Base-by-base conservation (phyloP, 2,797 vertebrate genomes). In the Pseudomugil gertrudae region DNA sequence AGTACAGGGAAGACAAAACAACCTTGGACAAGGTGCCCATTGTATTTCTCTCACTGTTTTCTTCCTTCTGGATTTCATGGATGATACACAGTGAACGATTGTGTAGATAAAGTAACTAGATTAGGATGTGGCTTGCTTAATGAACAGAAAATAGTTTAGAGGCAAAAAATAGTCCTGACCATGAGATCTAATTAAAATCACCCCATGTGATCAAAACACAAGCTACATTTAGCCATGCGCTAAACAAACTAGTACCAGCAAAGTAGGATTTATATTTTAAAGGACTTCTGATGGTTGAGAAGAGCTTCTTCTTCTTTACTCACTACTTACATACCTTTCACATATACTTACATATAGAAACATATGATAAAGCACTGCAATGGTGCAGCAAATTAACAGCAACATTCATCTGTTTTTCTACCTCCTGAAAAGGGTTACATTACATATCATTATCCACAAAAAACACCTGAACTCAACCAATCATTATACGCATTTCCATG, bases 11-110 rank as follows among this genome's bases (percentile, higher is more conserved):
- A 78, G 76, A 43, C 51, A 43, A 57, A 71, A 57, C 70, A 86
- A 63, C 57, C 24, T 59, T 30, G 73, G 60, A 86, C 85, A 88
- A 88, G 69, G 38, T 60, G 23, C 17, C 24, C 56, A 60, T 74
- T 83, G 76, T 75, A 50, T 69, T 47, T 63, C 54, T 60, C 35
- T 67, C 57, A 7, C 6, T 26, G 32, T 66, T 61, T 55, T 50
- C 21, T 32, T 57, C 27, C 29, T 35, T 45, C 15, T 51, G 47
- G 29, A 15, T 29, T 56, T 32, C 4, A 71, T 57, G 63, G 32
- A 51, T 30, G 53, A 56, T 27, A 23, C 24, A 63, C 4, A 69
- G 6, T 45, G 30, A 14, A 47, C 67, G 27, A 62, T 45, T 63
- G 19, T 58, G 23, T 47, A 30, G 68, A 36, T 17, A 63, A 32